Conservation (phyloP, 2,797 vertebrate species). For the Otus scops region DNA sequence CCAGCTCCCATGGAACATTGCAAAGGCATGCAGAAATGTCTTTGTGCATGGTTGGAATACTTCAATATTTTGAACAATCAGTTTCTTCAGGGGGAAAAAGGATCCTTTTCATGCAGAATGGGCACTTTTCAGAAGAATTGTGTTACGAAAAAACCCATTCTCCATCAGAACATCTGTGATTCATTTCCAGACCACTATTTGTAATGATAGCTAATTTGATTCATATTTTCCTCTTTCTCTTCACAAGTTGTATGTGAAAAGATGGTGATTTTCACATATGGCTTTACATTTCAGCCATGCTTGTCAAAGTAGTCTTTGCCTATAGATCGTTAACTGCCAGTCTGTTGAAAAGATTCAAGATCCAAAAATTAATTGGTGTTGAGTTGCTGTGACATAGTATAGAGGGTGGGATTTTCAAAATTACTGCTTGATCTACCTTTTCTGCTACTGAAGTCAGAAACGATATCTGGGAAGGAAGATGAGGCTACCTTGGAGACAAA, state of each 20-base stretch:
- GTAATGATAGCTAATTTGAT: constrained; percentile 67
- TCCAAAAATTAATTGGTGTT: background rate
- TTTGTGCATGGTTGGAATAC: constrained; percentile 52
- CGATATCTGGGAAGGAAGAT: background rate
- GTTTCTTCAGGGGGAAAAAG: constrained; percentile 45
- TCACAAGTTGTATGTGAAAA: constrained; percentile 42
- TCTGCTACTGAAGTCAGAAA: constrained; percentile 9
- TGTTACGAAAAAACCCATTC: constrained; percentile 20
- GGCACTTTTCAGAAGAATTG: constrained; percentile 56
- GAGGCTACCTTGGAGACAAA: background rate
- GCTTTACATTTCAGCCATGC: constrained; percentile 28
- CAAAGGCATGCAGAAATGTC: constrained; percentile 53
- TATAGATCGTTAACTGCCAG: constrained; percentile 26
- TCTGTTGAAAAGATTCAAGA: background rate
- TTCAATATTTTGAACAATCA: constrained; percentile 56
- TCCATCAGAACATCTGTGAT: constrained; percentile 52
- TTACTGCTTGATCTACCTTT: background rate
- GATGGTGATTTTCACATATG: constrained; percentile 37
- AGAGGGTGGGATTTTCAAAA: constrained; percentile 19
- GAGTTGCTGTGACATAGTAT: background rate
- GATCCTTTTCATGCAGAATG: constrained; percentile 52
- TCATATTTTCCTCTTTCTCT: constrained; percentile 57
- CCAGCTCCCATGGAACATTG: constrained; percentile 37
- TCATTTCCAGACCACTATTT: constrained; percentile 59
- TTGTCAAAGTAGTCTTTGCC: constrained; percentile 19